A percentile compares a stretch with the other conserved stretches of the same genome.
phyloP scores from a whole-genome alignment of 1,140 invertebrate genomes.

The Sarcophaga bullata region DNA sequence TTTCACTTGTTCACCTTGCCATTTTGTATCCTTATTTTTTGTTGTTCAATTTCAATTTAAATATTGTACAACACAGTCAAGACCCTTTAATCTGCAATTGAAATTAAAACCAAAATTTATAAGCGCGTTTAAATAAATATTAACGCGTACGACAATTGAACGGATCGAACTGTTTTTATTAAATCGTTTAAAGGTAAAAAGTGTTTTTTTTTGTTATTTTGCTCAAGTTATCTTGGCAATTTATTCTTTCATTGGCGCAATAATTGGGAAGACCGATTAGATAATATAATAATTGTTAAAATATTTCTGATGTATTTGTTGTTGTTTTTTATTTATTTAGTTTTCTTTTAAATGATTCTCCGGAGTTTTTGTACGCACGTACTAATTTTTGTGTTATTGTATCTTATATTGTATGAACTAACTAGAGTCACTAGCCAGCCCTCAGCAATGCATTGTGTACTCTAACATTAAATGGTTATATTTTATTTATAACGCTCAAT shows the following conservation, averaged over 20 bases:
- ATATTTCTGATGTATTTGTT: background rate
- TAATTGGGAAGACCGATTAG: slow-evolving; percentile 36
- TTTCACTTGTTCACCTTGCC: slow-evolving; percentile 11
- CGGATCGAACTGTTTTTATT: slow-evolving; percentile 34
- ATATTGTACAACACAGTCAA: background rate
- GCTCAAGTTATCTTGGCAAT: slow-evolving; percentile 36
- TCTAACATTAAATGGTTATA: background rate
- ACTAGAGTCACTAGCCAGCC: background rate
- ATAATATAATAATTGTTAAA: slow-evolving; percentile 26
- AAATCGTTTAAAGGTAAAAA: slow-evolving; percentile 23
- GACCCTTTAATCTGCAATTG: background rate
- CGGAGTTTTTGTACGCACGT: slow-evolving; percentile 1
- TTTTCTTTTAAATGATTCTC: background rate
- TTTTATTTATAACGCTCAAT: background rate
- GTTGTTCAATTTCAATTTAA: background rate
- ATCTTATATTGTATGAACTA: background rate
- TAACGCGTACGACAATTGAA: background rate
- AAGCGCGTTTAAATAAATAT: slow-evolving; percentile 20
- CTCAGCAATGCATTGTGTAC: background rate
- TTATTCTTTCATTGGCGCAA: slow-evolving; percentile 34
- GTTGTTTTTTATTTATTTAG: background rate
- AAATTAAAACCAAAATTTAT: background rate
- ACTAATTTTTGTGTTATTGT: background rate
- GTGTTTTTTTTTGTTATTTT: slow-evolving; percentile 28
- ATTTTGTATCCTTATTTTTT: slow-evolving; percentile 30